Conservation (phyloP, 1,140 invertebrate genomes). For the Eriocheir sinensis region DNA sequence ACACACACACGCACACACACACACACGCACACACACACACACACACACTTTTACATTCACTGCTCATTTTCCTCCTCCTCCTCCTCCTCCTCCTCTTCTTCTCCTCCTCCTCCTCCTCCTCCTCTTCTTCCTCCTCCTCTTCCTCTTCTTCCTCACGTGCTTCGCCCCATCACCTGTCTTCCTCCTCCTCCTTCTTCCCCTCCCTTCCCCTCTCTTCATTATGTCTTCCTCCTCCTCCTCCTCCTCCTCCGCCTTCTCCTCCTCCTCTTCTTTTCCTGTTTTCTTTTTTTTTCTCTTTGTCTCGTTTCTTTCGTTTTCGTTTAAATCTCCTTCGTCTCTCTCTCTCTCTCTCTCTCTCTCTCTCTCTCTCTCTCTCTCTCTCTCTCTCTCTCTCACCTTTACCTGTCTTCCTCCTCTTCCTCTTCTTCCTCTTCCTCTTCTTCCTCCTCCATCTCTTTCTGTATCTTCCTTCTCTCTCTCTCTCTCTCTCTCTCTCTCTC, state of each 20-base stretch:
- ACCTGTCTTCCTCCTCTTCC: neutral
- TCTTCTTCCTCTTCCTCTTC: too few species aligned
- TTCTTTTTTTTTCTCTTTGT: constrained; percentile 47
- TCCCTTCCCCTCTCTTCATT: neutral
- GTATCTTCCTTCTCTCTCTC: constrained; percentile 37
- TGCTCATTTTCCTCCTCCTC: neutral
- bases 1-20: constrained; percentile 4
- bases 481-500: constrained; percentile 64
- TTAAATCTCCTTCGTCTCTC: neutral
- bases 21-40: neutral
- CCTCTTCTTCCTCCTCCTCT: too few species aligned
- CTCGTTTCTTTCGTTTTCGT: too few species aligned
- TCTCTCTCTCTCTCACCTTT: constrained; percentile 25
- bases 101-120: too few species aligned
- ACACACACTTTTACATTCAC: neutral
- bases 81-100: neutral
- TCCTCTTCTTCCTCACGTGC: too few species aligned
- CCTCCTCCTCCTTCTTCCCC: too few species aligned
- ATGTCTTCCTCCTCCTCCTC: neutral
- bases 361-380: neutral
- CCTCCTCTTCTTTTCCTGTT: constrained; percentile 35
- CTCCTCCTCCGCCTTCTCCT: neutral
- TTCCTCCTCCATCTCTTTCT: neutral
- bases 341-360: neutral
- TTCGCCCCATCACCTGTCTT: neutral